These are phyloP conservation scores for Lagodon rhomboides DNA, from an alignment of 2,797 vertebrate genomes.

Conservation along the genomic window DNA sequence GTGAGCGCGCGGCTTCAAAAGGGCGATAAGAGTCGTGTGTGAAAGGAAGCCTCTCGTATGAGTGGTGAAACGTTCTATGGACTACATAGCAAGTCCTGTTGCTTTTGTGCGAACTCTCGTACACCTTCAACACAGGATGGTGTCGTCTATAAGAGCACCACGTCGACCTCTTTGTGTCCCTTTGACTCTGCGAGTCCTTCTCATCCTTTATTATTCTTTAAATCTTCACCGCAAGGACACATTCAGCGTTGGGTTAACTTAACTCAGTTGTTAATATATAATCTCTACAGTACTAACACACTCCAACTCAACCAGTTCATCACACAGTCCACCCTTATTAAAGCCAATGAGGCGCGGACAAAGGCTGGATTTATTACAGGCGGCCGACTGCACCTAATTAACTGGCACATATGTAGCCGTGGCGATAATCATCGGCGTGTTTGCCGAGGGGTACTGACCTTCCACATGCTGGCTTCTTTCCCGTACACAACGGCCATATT, in stretches of 20 bases:
- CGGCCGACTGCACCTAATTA: no score
- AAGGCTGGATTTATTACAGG: not conserved
- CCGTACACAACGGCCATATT: conserved; percentile 97
- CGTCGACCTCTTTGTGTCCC: not conserved
- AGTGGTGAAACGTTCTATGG: no score
- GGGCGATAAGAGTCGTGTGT: not conserved
- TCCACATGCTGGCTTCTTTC: conserved; percentile 98
- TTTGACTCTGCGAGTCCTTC: not conserved
- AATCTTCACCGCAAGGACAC: not conserved
- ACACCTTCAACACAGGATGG: no score
- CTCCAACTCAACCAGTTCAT: not conserved
- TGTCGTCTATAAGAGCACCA: not conserved
- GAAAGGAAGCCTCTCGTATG: not conserved
- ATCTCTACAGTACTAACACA: no score
- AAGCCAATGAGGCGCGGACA: not conserved
- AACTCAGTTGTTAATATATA: not conserved
- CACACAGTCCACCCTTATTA: not conserved
- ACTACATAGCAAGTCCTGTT: not conserved
- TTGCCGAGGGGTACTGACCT: conserved; percentile 83
- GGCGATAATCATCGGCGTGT: no score
- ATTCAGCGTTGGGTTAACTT: not conserved
- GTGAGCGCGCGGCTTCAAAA: not conserved
- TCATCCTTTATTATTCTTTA: not conserved
- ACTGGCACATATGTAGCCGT: no score
- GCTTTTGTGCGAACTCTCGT: not conserved